Percentiles rank a stretch among this genome's conserved stretches.
phyloP scores from a whole-genome alignment of 2,888 invertebrate genomes.

The Nymphalis c-album region DNA sequence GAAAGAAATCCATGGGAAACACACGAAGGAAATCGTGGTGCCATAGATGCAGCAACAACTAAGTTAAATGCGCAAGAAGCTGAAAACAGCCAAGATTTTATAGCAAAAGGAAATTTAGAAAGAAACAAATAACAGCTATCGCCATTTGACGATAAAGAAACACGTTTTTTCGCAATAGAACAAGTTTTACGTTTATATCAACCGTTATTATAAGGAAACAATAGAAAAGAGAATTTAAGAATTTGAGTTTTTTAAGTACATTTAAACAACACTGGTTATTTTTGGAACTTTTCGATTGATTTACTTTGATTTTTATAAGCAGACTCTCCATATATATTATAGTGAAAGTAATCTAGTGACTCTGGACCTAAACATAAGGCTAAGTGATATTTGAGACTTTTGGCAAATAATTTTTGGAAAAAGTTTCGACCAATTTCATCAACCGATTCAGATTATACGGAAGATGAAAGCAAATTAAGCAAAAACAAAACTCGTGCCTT shows the following conservation, averaged over 20 bases:
- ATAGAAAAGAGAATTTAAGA: slow-evolving; percentile 81
- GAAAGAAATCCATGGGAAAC: slow-evolving; percentile 62
- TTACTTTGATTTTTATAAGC: slow-evolving; percentile 78
- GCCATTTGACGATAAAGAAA: slow-evolving; percentile 82
- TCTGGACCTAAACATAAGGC: slow-evolving; percentile 75
- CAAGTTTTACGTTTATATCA: slow-evolving; percentile 83
- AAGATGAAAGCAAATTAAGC: slow-evolving; percentile 65
- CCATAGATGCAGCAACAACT: slow-evolving; percentile 62
- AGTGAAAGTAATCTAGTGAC: slow-evolving; percentile 78
- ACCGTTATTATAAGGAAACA: slow-evolving; percentile 81
- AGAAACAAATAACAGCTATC: slow-evolving; percentile 67
- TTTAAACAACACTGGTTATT: slow-evolving; percentile 82
- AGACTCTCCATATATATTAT: slow-evolving; percentile 78
- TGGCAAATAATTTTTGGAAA: slow-evolving; percentile 71
- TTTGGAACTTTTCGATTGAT: slow-evolving; percentile 79
- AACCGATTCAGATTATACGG: slow-evolving; percentile 68
- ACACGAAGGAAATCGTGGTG: slow-evolving; percentile 64
- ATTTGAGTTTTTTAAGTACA: slow-evolving; percentile 78
- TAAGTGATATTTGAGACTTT: slow-evolving; percentile 78
- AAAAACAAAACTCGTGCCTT: slow-evolving; percentile 76
- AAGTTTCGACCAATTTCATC: slow-evolving; percentile 78
- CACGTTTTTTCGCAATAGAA: slow-evolving; percentile 83
- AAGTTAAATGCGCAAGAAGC: slow-evolving; percentile 78
- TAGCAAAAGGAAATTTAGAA: slow-evolving; percentile 73
- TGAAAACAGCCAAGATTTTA: slow-evolving; percentile 72